Conservation (phyloP, 2,113 vertebrate species). For the Ictidomys tridecemlineatus region DNA sequence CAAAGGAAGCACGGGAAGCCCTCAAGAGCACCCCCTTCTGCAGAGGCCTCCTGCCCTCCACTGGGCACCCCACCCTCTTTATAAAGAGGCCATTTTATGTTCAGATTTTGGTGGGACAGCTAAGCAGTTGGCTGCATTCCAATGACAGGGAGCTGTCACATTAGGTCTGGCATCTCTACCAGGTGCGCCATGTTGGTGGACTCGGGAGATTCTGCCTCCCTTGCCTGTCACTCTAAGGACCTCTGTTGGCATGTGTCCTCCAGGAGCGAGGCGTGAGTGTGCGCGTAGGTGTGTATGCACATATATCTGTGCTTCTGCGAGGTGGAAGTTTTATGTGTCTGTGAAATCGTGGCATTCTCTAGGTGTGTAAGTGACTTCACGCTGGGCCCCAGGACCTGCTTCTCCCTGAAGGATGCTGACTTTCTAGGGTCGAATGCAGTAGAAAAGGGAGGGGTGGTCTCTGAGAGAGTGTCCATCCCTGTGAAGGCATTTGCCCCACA, state of each 20-base stretch:
- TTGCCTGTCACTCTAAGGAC: neutral
- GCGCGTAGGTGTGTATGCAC: too few relatives aligned
- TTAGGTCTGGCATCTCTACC: neutral
- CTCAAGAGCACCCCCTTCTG: neutral
- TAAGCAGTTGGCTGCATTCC: neutral
- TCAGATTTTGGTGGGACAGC: neutral
- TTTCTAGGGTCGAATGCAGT: neutral
- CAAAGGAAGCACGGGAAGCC: too few relatives aligned
- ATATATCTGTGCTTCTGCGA: neutral
- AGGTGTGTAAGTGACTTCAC: neutral
- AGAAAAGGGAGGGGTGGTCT: too few relatives aligned
- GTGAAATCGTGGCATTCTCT: too few relatives aligned
- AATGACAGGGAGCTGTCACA: neutral
- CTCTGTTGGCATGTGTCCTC: neutral
- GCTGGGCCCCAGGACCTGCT: neutral
- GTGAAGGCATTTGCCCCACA: neutral
- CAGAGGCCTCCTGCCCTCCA: too few relatives aligned
- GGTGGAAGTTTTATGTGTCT: too few relatives aligned
- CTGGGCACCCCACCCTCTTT: neutral
- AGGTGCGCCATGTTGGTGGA: too few relatives aligned
- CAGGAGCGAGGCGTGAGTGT: neutral
- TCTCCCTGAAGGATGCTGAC: neutral
- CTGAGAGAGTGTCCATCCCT: neutral
- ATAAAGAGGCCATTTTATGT: rapidly evolving
- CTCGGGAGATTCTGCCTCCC: too few relatives aligned